phyloP scores from a whole-genome alignment of 2,888 invertebrate genomes.

The Sesia bembeciformis region DNA sequence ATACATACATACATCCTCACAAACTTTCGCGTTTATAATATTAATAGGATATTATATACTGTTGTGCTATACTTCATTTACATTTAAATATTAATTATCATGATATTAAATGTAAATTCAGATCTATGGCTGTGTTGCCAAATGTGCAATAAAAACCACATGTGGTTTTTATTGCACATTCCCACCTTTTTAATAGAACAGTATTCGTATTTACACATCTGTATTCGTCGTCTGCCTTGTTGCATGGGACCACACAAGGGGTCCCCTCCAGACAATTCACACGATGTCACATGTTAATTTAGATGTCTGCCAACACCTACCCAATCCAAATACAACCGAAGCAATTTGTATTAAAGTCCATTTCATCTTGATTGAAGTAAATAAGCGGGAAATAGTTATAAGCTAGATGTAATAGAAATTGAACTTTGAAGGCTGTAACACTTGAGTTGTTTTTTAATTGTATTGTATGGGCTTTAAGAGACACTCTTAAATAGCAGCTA shows the following conservation, averaged over 20 bases:
- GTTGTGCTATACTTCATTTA: too few species aligned
- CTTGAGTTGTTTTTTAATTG: neutral
- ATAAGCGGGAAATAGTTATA: neutral
- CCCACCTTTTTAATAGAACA: conserved; percentile 3
- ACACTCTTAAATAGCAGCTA: conserved; percentile 12
- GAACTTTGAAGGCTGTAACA: neutral
- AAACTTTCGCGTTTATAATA: too few species aligned
- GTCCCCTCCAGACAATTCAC: conserved; percentile 22
- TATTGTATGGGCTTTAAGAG: neutral
- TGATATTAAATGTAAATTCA: too few species aligned
- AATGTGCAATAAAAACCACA: too few species aligned
- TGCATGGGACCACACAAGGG: conserved; percentile 7
- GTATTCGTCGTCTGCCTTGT: neutral
- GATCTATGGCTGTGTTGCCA: too few species aligned
- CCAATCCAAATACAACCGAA: neutral
- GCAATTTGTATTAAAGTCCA: neutral
- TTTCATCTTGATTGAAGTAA: neutral
- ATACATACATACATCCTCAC: too few species aligned
- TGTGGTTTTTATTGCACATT: neutral
- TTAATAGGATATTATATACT: too few species aligned
- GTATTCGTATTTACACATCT: conserved; percentile 1
- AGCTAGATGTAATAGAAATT: neutral
- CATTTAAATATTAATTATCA: too few species aligned
- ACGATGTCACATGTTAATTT: conserved; percentile 33
- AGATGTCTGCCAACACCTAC: conserved; percentile 14